Base-by-base conservation (phyloP, 2,797 vertebrate species). In the Naso thynnoides region DNA sequence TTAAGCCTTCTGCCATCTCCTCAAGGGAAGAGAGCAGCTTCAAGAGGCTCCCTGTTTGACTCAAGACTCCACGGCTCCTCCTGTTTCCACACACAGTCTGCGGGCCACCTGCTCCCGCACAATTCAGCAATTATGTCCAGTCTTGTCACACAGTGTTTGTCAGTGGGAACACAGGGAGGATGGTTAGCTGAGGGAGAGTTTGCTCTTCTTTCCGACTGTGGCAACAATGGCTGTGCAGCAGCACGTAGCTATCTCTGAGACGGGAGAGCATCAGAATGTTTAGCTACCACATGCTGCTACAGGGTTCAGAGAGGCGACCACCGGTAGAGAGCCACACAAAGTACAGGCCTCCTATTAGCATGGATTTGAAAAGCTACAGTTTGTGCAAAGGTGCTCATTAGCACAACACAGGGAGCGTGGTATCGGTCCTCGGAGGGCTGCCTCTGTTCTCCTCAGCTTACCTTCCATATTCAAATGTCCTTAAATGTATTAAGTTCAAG, bases 351-450 rank as follows among this genome's bases (percentile, higher is more conserved):
- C 85, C 82, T 85, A 92, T 94, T 94, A 94, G 91, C 89, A 91
- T 94, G 91, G 87, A 85, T 93, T 91, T 92, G 79, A 94, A 94
- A 86, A 63, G 81, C 84, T 88, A 85, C 88, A 86, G 84, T 89
- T 80, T 71, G 76, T 92, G 91, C 91, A 94, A 92, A 94, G 93
- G 84, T 78, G 65, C 91, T 93, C 91, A 94, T 95, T 95, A 94
- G 88, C 94, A 95, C 93, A 94, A 94, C 90, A 95, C 79, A 70
- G 84, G 62, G 78, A 87, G 89, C 69, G 89, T 89, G 75, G 89
- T 87, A 58, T 49, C 54, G 41, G 73, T 87, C 88, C 93, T 90
- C 56, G 29, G 86, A 88, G 93, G 92, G 85, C 76, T 1, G 73
- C 83, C 74, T 88, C 88, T 92, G 80, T 92, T 92, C 86, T 89